Evolutionary conservation across 2,797 vertebrate species (phyloP), one percentile per base, ranked within the genome.

Genomic region (Octomys mimax): DNA sequence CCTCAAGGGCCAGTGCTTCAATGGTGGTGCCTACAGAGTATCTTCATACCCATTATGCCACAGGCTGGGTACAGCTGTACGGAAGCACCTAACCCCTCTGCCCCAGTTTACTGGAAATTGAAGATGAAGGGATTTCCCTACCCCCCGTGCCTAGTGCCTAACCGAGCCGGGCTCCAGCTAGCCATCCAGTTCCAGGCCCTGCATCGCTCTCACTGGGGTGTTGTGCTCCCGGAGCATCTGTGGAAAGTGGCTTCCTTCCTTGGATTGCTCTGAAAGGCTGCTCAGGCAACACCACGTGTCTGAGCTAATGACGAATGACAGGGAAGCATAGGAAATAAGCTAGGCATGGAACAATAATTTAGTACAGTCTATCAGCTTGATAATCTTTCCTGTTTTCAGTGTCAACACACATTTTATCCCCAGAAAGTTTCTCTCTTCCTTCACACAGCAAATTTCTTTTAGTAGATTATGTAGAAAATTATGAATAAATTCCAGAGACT

Each of bases 371-470:
- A 21, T 87, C 68, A 61, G 52, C n/a, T 91, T 66, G 70, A 18
- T 84, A 26, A 39, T 73, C 9, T 87, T 73, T 89, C 85, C 46
- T 80, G 33, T 54, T 93, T 84, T 73, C 39, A 80, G 14, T 77
- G 70, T 92, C 26, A 85, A 33, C 31, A 90, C 11, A 66, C n/a
- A 14, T 80, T 91, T 91, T 87, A 85, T 82, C 86, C 13, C n/a
- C 18, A 91, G 42, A 61, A 96, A 82, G 16, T 66, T 13, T 89
- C 28, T 79, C 84, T 89, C 28, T 79, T 87, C 28, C 6, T 36
- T 19, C 14, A 95, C 71, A 83, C 1, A 75, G 10, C 7, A 33
- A 19, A 49, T 87, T 87, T 71, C 54, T 92, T 83, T 73, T 68
- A 89, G 73, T 1, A 84, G n/a, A 81, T 61, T 7, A 42, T 62